Evolutionary conservation across 1,140 invertebrate species (phyloP).

Genomic region (Scaptomyza montana): DNA sequence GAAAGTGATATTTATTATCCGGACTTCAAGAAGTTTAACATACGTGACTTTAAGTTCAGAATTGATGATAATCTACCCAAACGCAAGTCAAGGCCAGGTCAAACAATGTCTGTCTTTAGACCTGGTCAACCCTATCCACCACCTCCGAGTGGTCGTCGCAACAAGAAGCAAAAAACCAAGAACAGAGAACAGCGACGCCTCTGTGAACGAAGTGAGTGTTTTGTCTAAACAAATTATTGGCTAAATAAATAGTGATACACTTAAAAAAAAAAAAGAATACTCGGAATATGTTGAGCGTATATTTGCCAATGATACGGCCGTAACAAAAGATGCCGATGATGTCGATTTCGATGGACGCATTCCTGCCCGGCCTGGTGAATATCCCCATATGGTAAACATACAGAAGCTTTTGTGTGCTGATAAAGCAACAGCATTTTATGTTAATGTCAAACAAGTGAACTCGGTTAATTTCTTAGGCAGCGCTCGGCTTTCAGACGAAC

Average conservation of each 20-base stretch:
- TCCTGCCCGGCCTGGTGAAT: slow-evolving; percentile 77
- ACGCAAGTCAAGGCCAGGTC: slow-evolving; percentile 15
- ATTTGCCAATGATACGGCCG: slow-evolving; percentile 67
- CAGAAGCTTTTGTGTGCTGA: slow-evolving; percentile 9
- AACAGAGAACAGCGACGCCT: slow-evolving; percentile 35
- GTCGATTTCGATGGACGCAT: slow-evolving; percentile 75
- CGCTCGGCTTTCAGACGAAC: slow-evolving; percentile 56
- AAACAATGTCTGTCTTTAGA: background rate
- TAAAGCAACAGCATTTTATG: slow-evolving; percentile 8
- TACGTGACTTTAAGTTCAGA: slow-evolving; percentile 47
- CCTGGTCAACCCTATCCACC: slow-evolving; percentile 68
- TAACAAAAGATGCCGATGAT: slow-evolving; percentile 67
- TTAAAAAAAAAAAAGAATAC: slow-evolving; percentile 55
- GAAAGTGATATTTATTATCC: slow-evolving; percentile 60
- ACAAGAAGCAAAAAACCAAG: slow-evolving; percentile 40
- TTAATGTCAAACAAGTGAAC: slow-evolving; percentile 1
- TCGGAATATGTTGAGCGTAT: slow-evolving; percentile 72
- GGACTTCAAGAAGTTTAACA: slow-evolving; percentile 30
- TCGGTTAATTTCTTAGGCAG: slow-evolving; percentile 49
- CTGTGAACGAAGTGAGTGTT: slow-evolving; percentile 73
- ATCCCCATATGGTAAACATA: slow-evolving; percentile 82
- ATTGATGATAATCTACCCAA: slow-evolving; percentile 21
- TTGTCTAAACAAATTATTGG: slow-evolving; percentile 6
- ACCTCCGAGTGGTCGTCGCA: slow-evolving; percentile 35
- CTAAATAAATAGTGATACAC: slow-evolving; percentile 8